Base-by-base conservation (phyloP, 1,140 invertebrate species). In the Ceratoteleas bidentatus region DNA sequence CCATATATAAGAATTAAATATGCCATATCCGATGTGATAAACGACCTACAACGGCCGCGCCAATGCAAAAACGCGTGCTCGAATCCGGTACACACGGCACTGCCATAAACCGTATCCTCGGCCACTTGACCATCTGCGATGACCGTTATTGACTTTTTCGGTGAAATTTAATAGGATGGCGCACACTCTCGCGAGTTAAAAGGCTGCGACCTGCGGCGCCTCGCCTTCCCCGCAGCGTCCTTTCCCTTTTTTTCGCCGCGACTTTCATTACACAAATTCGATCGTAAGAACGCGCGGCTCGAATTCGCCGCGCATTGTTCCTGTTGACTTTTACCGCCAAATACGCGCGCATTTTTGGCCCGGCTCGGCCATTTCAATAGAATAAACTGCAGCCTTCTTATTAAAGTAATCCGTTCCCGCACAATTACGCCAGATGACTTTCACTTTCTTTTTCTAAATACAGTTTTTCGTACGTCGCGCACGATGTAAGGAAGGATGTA, bases 401-500 rank as follows among this genome's bases (percentile, higher is more conserved):
- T 75, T 75, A 65, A 75, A 75, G 61, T 57, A 43, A 75, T 68
- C 43, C 33, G 33, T 76, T 66, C 56, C 61, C 62, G 47, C 49
- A 65, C 47, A 54, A 74, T 64, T 69, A 43, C 53, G 11, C 11
- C 40, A n/a, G 50, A 33, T 34, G 64, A 57, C 74, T 77, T 77
- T 77, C 74, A 77, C 74, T 77, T 77, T 77, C 74, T 69, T 77
- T 69, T 69, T 77, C 58, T 69, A 62, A 60, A 47, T 52, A 33
- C 3, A 9, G 33, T 62, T 77, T 77, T 69, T 69, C 65, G 49
- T 68, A 56, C 36, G 2, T 10, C 5, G 9, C n/a, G 24, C 13
- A 5, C 10, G 0, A 24, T 6, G 6, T 50, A 64, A 16, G 45
- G 43, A 78, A 65, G 64, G 57, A 65, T 45, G 45, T 58, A 58